phyloP scores from a whole-genome alignment of 2,113 vertebrate genomes.

The Phrynosoma platyrhinos region DNA sequence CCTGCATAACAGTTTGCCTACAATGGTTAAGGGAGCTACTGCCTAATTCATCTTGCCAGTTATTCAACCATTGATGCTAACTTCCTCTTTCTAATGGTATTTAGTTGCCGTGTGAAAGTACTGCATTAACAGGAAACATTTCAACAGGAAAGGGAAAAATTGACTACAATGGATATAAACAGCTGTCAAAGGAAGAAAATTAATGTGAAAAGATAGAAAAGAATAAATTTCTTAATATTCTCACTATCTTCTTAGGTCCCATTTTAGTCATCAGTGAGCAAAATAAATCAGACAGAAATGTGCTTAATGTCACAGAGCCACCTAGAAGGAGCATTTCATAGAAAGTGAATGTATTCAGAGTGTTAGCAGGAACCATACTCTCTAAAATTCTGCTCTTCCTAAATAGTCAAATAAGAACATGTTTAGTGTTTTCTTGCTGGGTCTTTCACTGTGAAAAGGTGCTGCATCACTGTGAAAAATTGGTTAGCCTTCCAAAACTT shows the following conservation, averaged over 20 bases:
- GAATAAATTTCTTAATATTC: conserved; percentile 63
- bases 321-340: conserved; percentile 10
- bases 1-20: conserved; percentile 32
- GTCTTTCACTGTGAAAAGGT: neutral
- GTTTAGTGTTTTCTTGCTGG: neutral
- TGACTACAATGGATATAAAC: conserved; percentile 47
- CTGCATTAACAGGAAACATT: conserved; percentile 53
- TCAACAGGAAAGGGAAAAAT: conserved; percentile 50
- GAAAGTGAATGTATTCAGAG: neutral
- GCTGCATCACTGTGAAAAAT: neutral
- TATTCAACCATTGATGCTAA: neutral
- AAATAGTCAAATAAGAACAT: neutral
- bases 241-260: conserved; percentile 53
- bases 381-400: neutral
- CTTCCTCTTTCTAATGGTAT: conserved; percentile 39
- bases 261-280: conserved; percentile 47
- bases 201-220: conserved; percentile 23
- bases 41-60: conserved; percentile 41
- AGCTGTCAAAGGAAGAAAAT: conserved; percentile 47
- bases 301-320: neutral
- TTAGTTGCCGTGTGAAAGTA: conserved; percentile 29
- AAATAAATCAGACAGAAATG: conserved; percentile 42
- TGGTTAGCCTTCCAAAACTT: neutral
- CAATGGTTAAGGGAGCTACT: conserved; percentile 44
- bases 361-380: neutral